phyloP scores from a whole-genome alignment of 2,888 invertebrate genomes.

The Tiphia femorata region DNA sequence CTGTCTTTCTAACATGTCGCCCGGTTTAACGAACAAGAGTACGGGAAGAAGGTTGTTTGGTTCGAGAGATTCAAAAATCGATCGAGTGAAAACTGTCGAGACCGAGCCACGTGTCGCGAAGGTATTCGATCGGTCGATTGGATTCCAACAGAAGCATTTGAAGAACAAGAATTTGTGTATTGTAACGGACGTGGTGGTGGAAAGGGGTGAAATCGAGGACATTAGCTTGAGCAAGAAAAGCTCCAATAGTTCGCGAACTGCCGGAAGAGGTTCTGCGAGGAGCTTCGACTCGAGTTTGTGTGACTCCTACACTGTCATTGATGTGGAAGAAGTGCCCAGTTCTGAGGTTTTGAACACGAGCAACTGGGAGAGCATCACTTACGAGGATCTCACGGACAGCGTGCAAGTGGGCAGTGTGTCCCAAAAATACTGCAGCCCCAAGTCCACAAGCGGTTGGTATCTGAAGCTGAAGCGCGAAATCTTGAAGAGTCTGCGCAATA shows the following conservation, averaged over 20 bases:
- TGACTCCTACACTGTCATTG: conserved; percentile 20
- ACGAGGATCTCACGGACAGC: conserved; percentile 23
- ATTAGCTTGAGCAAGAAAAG: neutral
- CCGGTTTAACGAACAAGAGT: too few relatives aligned
- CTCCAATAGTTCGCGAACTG: neutral
- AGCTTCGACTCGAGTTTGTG: conserved; percentile 7
- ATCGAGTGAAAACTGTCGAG: too few relatives aligned
- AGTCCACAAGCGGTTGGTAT: conserved; percentile 41
- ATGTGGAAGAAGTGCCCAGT: conserved; percentile 13
- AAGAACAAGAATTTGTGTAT: conserved; percentile 40
- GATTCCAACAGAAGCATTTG: too few relatives aligned
- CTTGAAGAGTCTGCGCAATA: conserved; percentile 44
- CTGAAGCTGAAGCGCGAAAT: conserved; percentile 44
- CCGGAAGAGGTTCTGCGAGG: conserved; percentile 4
- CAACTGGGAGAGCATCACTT: conserved; percentile 19
- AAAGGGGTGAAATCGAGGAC: neutral
- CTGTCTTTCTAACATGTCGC: too few relatives aligned
- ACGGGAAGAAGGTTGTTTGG: too few relatives aligned
- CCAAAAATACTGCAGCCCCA: conserved; percentile 29
- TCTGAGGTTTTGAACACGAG: neutral
- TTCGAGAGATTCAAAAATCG: too few relatives aligned
- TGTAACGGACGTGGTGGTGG: conserved; percentile 31
- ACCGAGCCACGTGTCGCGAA: too few relatives aligned
- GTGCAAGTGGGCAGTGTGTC: conserved; percentile 14
- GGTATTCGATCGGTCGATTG: too few relatives aligned